A percentile compares a stretch with the other conserved stretches of the same genome.
phyloP scores from a whole-genome alignment of 2,888 invertebrate species.

The Xestia ashworthii region DNA sequence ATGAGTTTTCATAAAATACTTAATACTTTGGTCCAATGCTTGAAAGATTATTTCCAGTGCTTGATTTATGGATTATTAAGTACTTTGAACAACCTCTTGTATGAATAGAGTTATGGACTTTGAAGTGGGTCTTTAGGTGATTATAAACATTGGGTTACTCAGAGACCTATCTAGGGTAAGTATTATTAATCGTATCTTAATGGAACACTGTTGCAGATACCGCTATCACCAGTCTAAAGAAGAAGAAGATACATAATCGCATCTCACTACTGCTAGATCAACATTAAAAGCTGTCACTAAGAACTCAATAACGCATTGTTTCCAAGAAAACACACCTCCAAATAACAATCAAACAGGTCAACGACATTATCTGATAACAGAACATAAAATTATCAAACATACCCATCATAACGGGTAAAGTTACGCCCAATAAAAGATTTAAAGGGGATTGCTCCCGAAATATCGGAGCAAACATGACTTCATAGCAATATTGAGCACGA shows the following conservation, averaged over 20 bases:
- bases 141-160: neutral
- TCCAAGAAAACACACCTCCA: constrained; percentile 18
- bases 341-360: constrained; percentile 31
- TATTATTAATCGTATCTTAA: neutral
- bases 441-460: constrained; percentile 22
- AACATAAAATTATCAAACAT: constrained; percentile 45
- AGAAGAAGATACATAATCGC: neutral
- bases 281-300: neutral
- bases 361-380: constrained; percentile 39
- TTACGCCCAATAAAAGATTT: constrained; percentile 40
- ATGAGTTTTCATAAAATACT: neutral
- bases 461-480: constrained; percentile 33
- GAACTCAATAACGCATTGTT: constrained; percentile 12
- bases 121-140: constrained; percentile 6
- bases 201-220: neutral
- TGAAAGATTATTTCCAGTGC: neutral
- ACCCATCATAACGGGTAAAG: constrained; percentile 26
- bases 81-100: constrained; percentile 20
- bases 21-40: neutral
- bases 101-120: constrained; percentile 21
- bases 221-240: too few relatives aligned
- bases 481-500: constrained; percentile 36
- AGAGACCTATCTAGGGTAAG: neutral
- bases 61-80: constrained; percentile 43
- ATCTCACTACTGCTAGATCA: neutral